These are phyloP conservation scores for Erythrocercus mccallii DNA, from an alignment of 2,113 vertebrate species.

Conservation along the genomic window DNA sequence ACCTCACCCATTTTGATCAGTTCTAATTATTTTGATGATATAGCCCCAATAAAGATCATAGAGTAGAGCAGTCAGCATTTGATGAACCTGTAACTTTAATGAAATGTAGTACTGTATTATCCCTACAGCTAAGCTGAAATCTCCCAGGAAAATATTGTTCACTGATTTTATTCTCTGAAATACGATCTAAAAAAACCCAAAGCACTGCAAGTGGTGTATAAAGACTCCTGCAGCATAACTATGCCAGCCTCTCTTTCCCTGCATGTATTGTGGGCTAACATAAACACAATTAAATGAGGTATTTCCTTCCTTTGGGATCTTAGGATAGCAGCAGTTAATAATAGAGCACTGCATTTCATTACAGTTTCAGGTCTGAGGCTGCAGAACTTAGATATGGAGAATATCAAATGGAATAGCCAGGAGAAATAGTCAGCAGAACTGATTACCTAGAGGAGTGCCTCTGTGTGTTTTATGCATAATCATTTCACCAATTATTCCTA, in stretches of 20 bases:
- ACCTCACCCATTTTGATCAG: background rate
- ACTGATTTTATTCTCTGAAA: constrained; percentile 46
- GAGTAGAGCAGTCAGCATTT: constrained; percentile 17
- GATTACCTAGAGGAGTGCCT: constrained; percentile 19
- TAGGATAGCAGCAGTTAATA: constrained; percentile 36
- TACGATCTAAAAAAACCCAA: background rate
- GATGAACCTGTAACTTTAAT: constrained; percentile 55
- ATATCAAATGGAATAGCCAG: constrained; percentile 50
- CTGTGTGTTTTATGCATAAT: background rate
- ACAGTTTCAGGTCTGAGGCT: constrained; percentile 37
- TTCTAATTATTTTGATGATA: constrained; percentile 38
- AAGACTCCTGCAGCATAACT: constrained; percentile 9
- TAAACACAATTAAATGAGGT: constrained; percentile 50
- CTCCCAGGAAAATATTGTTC: constrained; percentile 35
- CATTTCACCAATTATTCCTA: constrained; percentile 27
- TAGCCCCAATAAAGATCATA: background rate
- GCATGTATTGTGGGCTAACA: background rate
- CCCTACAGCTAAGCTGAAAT: constrained; percentile 46
- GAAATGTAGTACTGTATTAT: constrained; percentile 35
- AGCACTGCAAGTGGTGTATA: background rate
- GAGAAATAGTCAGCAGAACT: constrained; percentile 34
- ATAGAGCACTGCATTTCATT: constrained; percentile 27
- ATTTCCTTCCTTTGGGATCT: constrained; percentile 55
- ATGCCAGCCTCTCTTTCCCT: background rate
- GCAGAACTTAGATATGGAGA: constrained; percentile 30